Evolutionary conservation across 1,140 invertebrate species (phyloP).

Genomic region (Panagrolaimus sp.): DNA sequence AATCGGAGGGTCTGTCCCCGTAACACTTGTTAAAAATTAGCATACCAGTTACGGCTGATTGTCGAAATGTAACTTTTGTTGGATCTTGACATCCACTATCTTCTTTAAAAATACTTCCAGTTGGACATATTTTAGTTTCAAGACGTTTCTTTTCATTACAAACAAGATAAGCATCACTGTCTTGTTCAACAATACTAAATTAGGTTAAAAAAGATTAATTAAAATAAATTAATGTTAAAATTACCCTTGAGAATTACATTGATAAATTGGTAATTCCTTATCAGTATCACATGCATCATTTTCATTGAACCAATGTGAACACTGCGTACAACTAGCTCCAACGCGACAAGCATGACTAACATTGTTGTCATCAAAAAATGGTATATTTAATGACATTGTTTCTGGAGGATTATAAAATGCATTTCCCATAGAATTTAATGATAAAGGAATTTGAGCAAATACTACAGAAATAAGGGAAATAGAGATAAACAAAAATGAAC

Average conservation of each 20-base stretch:
- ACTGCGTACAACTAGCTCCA: not conserved
- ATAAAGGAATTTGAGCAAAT: not conserved
- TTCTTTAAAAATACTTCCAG: slow-evolving; percentile 1
- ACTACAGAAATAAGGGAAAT: not conserved
- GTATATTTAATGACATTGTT: not conserved
- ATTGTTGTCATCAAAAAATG: not conserved
- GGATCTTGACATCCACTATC: not conserved
- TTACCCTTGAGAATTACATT: slow-evolving; percentile 11
- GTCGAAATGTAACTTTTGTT: slow-evolving; percentile 1
- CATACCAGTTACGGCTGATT: not conserved
- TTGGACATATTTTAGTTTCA: not conserved
- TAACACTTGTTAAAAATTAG: not conserved
- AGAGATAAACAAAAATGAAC: not conserved
- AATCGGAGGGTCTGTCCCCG: not conserved
- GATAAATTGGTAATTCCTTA: slow-evolving; percentile 2
- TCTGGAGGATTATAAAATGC: slow-evolving; percentile 18
- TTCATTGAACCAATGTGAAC: slow-evolving; percentile 11
- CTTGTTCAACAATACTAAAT: slow-evolving; percentile 8
- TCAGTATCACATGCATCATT: slow-evolving; percentile 14
- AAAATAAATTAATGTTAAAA: not conserved
- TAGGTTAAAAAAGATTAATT: not conserved
- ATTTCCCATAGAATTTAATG: slow-evolving; percentile 5
- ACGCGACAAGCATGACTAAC: not conserved
- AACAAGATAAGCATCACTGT: not conserved
- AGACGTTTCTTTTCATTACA: not conserved